Base-by-base conservation (phyloP, 2,797 vertebrate species). In the Manis javanica region DNA sequence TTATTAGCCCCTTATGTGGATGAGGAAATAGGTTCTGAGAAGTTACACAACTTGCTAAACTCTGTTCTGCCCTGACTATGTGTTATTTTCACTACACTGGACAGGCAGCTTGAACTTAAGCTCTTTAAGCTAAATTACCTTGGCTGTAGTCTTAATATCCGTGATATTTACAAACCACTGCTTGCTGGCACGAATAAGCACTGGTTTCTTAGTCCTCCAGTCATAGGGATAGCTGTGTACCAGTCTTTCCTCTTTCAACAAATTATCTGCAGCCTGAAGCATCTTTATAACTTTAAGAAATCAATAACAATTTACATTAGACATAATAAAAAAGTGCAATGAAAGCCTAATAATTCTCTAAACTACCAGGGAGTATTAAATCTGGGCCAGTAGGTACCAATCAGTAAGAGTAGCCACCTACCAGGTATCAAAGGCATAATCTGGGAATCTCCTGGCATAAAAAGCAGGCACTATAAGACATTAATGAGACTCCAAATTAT, bases 101-200 rank as follows among this genome's bases (percentile, higher is more conserved):
- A 29, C 39, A 94, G 19, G 51, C 72, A 89, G 74, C 57, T 0
- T 53, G 19, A 34, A 55, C 21, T 31, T 6, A 68, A 51, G 2
- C 46, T 61, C 64, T 53, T 14, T 21, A 64, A 71, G n/a, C 59
- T 26, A 49, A 26, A 77, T 0, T 96, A 99, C 99, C 99, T 99
- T 99, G n/a, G 99, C 99, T 95, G 99, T 98, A 97, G 99, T 98
- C 98, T 99, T 99, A 71, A 99, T 98, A 7, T 98, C 98, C 5
- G 97, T 97, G 7, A 99, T 99, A 97, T 99, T 99, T 95, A 99
- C 98, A 97, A 99, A 99, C 99, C 99, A 99, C 98, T 99, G 99
- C 84, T 99, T 99, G 97, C 99, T 99, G 98, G 99, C 99, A 96
- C 99, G 98, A 98, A 99, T 99, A 87, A 99, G 97, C 3, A 99